Evolutionary conservation across 1,140 invertebrate species (phyloP).

Genomic region (Streblospio benedicti): DNA sequence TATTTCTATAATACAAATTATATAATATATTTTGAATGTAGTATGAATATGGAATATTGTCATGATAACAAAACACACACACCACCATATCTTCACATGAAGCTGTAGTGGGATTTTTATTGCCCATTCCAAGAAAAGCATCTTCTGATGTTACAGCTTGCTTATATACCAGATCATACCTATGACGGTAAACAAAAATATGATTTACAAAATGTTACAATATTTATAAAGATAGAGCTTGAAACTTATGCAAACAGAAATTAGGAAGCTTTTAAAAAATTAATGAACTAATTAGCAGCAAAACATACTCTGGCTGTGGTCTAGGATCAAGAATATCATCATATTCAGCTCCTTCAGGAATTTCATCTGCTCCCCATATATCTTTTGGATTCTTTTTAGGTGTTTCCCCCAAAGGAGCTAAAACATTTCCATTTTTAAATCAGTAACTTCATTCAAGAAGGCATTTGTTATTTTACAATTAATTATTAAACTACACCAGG

Average conservation of each 20-base stretch:
- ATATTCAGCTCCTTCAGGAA: conserved; percentile 45
- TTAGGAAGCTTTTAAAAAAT: neutral
- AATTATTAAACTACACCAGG: no score
- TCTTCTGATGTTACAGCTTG: conserved; percentile 77
- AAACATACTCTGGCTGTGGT: conserved; percentile 55
- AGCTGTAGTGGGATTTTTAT: conserved; percentile 67
- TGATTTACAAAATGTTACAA: neutral
- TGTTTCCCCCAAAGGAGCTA: no score
- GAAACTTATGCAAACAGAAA: neutral
- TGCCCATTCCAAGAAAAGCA: conserved; percentile 74
- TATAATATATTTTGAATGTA: no score
- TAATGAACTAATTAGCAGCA: neutral
- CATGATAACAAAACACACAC: no score
- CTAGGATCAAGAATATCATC: conserved; percentile 56
- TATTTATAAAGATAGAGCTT: neutral
- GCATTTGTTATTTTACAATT: no score
- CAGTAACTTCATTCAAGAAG: no score
- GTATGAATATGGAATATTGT: no score
- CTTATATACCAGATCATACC: conserved; percentile 71
- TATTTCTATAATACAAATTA: no score
- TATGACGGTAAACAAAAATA: conserved; percentile 11
- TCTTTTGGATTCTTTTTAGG: conserved; percentile 42
- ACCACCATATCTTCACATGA: conserved; percentile 76
- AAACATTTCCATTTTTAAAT: no score
- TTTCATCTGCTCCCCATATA: conserved; percentile 55